Evolutionary conservation across 30 jellyfish, hydroid and myxozoan genomes (phyloP).

Genomic region (Clytia hemisphaerica): DNA sequence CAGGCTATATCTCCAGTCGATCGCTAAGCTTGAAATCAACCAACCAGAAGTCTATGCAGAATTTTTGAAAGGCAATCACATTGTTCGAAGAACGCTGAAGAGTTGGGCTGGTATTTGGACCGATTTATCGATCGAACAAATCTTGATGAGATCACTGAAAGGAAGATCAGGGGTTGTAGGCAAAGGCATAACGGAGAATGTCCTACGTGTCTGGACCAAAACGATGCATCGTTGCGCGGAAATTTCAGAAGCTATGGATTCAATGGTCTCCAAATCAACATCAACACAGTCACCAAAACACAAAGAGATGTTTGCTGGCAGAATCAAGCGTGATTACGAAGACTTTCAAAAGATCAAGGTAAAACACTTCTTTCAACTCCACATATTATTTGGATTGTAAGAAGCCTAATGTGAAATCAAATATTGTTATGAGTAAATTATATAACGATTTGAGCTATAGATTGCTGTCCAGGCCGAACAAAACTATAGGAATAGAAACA

Average conservation of each 20-base stretch:
- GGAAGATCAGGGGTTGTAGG: conserved; percentile 10
- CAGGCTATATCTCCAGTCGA: neutral
- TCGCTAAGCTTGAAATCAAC: neutral
- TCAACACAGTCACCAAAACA: neutral
- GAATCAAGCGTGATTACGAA: conserved; percentile 14
- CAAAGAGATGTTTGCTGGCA: conserved; percentile 18
- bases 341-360: conserved; percentile 15
- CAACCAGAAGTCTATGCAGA: neutral
- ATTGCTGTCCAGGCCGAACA: too few species aligned
- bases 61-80: conserved; percentile 5
- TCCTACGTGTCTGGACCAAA: conserved; percentile 12
- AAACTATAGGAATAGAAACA: too few species aligned
- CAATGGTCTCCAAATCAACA: neutral
- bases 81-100: neutral
- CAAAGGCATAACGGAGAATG: conserved; percentile 11
- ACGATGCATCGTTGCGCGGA: conserved; percentile 15
- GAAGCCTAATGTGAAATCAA: too few species aligned
- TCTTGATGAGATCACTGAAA: neutral
- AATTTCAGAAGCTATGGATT: neutral
- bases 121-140: conserved; percentile 4
- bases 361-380: too few species aligned
- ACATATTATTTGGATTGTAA: too few species aligned
- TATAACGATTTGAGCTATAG: too few species aligned
- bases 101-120: conserved; percentile 17
- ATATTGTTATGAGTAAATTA: too few species aligned